Evolutionary conservation across 2,113 vertebrate genomes (phyloP).

Genomic region (Oreochromis aureus): DNA sequence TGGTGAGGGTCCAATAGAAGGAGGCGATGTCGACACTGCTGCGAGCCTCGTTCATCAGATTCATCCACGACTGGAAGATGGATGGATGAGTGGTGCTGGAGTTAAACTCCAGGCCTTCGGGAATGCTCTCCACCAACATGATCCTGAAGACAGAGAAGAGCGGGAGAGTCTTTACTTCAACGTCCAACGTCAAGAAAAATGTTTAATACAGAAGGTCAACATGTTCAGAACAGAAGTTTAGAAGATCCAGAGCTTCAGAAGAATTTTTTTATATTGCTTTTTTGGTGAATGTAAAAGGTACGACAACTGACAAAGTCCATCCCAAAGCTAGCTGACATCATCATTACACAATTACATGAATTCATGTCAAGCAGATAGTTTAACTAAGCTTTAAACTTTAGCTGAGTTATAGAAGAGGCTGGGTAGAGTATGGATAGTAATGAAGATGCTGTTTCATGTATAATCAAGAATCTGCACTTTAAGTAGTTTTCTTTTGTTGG

Average conservation of each 20-base stretch:
- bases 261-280: no score
- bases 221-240: neutral
- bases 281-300: no score
- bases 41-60: conserved; percentile 67
- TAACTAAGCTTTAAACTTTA: neutral
- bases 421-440: neutral
- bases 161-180: neutral
- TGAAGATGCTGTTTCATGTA: neutral
- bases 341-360: accelerated
- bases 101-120: conserved; percentile 78
- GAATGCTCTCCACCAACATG: conserved; percentile 86
- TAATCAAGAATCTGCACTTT: neutral
- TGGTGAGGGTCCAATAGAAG: conserved; percentile 93
- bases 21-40: conserved; percentile 86
- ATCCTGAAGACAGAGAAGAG: conserved; percentile 56
- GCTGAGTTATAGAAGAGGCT: neutral
- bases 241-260: neutral
- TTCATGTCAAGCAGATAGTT: neutral
- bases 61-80: conserved; percentile 78
- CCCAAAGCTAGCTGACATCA: neutral
- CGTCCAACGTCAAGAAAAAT: neutral
- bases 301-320: no score
- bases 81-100: conserved; percentile 67
- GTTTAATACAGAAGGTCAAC: neutral
- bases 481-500: neutral